Evolutionary conservation across 2,888 invertebrate species (phyloP), one percentile per base, ranked within the genome.

Genomic region (Linyphia triangularis): DNA sequence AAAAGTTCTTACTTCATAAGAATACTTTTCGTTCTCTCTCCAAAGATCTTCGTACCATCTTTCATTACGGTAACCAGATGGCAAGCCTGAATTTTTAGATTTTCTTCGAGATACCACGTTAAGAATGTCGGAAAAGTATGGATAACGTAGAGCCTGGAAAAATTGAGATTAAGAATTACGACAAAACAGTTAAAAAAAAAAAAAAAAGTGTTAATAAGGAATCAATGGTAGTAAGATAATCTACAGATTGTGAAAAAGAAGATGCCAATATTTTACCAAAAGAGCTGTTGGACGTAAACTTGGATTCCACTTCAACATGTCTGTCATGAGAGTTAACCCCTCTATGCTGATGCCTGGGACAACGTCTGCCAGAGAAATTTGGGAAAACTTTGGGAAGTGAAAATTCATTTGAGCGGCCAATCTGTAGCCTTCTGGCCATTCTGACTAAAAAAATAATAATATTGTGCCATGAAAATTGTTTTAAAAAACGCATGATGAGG

Each of bases 351-450:
- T 98, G 91, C 96, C 95, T 0, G 96, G 96, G 90, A 98, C 96
- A 22, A 97, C 94, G 86, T 96, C 95, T 90, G 95, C 95, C 84
- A 99, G 94, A 26, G 97, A 96, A 63, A 97, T 96, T 91, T 96
- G 95, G 0, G 95, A 95, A 92, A 97, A 96, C 92, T 96, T 95
- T 2, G 99, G 99, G 94, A 99, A 99, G 89, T 97, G 96, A 93
- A 99, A 99, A 92, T 99, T 98, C 94, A 99, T 97, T 79, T 96
- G 96, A 4, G 96, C 95, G 0, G 99, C 98, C 90, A 99, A 94
- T 90, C 96, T 96, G 93, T 96, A 97, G 4, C 99, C 99, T 92
- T 99, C 99, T 0, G 97, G 95, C 99, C 99, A 99, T 90, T 96
- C 96, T 91, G 95, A 96, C 95, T 96, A 91, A 19, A 92, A 91